Conservation (phyloP, 1,140 invertebrate genomes). For the Pachypeltis micranthus region DNA sequence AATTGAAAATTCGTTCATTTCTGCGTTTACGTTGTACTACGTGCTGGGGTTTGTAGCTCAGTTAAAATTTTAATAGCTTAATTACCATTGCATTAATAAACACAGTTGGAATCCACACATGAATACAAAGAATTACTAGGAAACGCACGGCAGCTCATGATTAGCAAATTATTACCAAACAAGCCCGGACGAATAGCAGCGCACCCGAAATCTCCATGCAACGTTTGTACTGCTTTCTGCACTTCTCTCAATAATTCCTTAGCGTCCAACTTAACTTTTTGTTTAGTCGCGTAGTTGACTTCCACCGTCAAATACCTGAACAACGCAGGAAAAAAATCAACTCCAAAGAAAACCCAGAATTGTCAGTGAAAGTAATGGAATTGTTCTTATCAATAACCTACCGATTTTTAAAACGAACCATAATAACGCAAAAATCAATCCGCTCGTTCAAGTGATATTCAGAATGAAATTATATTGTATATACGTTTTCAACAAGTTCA, state of each 20-base stretch:
- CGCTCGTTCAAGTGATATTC: too few species aligned
- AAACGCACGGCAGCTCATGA: too few species aligned
- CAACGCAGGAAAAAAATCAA: too few species aligned
- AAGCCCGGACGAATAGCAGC: conserved; percentile 55
- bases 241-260: conserved; percentile 46
- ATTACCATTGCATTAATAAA: too few species aligned
- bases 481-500: too few species aligned
- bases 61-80: too few species aligned
- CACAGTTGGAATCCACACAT: neutral
- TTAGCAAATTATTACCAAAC: conserved; percentile 35
- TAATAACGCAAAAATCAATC: too few species aligned
- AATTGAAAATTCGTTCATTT: neutral
- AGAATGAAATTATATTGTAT: too few species aligned
- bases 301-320: conserved; percentile 51
- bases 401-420: neutral
- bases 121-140: neutral
- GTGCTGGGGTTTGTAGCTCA: too few species aligned
- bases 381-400: neutral
- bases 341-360: neutral
- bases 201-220: conserved; percentile 58
- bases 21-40: neutral
- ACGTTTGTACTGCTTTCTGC: conserved; percentile 47
- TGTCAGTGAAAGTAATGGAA: neutral
- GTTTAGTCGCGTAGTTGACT: conserved; percentile 37
- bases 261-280: conserved; percentile 41